phyloP scores from a whole-genome alignment of 1,140 invertebrate genomes.

The Colletes latitarsis region DNA sequence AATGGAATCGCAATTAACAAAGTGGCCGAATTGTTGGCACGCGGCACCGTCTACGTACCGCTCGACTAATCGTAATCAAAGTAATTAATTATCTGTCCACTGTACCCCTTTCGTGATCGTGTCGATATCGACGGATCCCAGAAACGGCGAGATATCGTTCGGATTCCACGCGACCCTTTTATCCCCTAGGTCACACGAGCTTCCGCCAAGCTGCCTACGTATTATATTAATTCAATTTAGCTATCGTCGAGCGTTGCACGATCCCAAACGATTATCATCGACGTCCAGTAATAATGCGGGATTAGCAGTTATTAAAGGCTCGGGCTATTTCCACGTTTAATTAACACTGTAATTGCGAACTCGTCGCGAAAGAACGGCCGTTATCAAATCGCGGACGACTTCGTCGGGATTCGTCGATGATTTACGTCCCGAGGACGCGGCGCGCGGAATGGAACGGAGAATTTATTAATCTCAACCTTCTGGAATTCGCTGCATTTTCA shows the following conservation, averaged over 20 bases:
- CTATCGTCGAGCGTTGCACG: neutral
- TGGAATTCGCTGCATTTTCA: too few species aligned
- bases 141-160: conserved; percentile 26
- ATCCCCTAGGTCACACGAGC: neutral
- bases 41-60: conserved; percentile 5
- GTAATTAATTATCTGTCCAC: conserved; percentile 59
- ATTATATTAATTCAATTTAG: conserved; percentile 56
- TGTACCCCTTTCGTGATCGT: neutral
- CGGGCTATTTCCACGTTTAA: conserved; percentile 7
- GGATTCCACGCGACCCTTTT: neutral
- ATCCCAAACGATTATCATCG: neutral
- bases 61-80: conserved; percentile 49
- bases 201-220: neutral
- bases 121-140: conserved; percentile 7
- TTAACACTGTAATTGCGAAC: conserved; percentile 1
- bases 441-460: too few species aligned
- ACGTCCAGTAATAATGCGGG: neutral
- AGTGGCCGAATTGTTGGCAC: conserved; percentile 26
- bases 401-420: neutral
- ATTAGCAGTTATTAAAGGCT: conserved; percentile 21
- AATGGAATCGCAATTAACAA: conserved; percentile 57
- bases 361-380: neutral
- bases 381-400: neutral
- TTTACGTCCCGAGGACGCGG: neutral
- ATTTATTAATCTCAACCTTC: too few species aligned